Conservation (phyloP, 2,888 invertebrate genomes). For the Tenthredo distinguenda region DNA sequence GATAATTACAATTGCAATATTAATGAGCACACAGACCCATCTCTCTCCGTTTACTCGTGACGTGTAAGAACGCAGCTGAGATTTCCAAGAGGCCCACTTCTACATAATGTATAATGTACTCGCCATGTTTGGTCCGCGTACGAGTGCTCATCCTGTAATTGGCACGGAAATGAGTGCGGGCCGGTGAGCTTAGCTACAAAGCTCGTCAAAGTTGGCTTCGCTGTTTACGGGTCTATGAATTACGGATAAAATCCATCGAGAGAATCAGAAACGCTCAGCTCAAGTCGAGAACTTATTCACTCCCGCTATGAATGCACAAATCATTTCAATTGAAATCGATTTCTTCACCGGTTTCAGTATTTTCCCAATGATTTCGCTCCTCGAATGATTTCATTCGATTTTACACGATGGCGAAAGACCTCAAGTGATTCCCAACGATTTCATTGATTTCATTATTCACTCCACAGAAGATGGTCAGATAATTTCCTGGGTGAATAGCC, state of each 20-base stretch:
- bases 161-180: background rate
- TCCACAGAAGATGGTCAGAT: too few species aligned
- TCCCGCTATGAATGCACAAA: too few species aligned
- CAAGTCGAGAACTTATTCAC: background rate
- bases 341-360: too few species aligned
- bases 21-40: conserved; percentile 38
- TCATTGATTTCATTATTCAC: too few species aligned
- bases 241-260: background rate
- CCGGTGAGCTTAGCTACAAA: background rate
- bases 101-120: conserved; percentile 17
- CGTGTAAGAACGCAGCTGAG: conserved; percentile 42
- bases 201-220: background rate
- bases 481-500: too few species aligned
- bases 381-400: too few species aligned
- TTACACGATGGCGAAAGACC: too few species aligned
- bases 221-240: background rate
- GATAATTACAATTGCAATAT: conserved; percentile 43
- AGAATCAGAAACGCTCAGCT: background rate
- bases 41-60: conserved; percentile 28
- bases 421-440: too few species aligned
- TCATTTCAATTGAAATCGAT: too few species aligned
- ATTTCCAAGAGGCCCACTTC: background rate
- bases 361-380: too few species aligned
- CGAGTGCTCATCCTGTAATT: conserved; percentile 1
- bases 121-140: background rate